Base-by-base conservation (phyloP, 2,888 invertebrate species). In the Ceriagrion tenellum region DNA sequence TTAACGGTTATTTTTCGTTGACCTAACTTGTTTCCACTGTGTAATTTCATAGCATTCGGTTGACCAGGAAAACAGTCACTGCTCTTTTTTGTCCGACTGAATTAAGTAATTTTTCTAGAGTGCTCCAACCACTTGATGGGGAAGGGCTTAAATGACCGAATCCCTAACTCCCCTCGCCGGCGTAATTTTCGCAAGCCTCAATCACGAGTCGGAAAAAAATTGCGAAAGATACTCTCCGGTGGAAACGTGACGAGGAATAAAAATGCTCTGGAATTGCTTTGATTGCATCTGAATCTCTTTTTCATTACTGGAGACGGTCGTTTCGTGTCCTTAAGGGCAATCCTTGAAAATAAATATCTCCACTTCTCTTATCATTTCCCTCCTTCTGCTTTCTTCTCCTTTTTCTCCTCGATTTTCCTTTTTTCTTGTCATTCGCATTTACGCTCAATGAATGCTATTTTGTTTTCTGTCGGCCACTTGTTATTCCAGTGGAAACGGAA, bases 241-340 rank as follows among this genome's bases (percentile, higher is more conserved):
- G 35, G 35, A 35, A 13, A 81, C 35, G 81, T 81, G 81, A 81
- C 81, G 81, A 81, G 2, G 81, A 81, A 93, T 93, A 69, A 69
- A 93, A 74, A 40, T 55, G 23, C 35, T 47, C 16, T 69, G 47
- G 69, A 69, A 69, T 93, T n/a, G 69, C 93, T 74, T 74, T 63
- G 55, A 74, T 26, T 74, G 69, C 93, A 93, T 69, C 74, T 55
- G 69, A 93, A 93, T 93, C 63, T 55, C 93, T 93, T 20, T 89
- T 89, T 93, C 81, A 81, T 81, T 81, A 81, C 13, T 35, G 20
- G 59, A 81, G 30, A 35, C 81, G 35, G 81, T 81, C 81, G 10
- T 81, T 81, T 81, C 12, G 81, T 81, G 81, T 35, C 81, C 35
- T n/a, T n/a, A 16, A 8, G 16, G 26, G 81, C 81, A 81, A 16